Evolutionary conservation across 2,888 invertebrate species (phyloP).

Genomic region (Polydrusus tereticollis): DNA sequence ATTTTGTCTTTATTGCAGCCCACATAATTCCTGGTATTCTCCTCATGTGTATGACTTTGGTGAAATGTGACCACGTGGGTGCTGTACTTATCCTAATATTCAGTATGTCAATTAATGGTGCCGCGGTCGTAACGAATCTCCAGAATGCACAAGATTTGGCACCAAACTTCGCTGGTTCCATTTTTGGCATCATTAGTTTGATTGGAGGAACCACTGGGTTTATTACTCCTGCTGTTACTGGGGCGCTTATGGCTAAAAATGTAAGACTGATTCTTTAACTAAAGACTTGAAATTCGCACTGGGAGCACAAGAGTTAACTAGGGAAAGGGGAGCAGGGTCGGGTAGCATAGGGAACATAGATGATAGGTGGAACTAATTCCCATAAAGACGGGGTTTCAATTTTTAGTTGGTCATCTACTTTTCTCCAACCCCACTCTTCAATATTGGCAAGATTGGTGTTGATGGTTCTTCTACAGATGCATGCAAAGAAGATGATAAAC

Average conservation of each 20-base stretch:
- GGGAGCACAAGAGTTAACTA: too few relatives aligned
- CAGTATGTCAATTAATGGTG: slow-evolving; percentile 57
- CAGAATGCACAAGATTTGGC: slow-evolving; percentile 59
- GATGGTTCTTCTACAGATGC: too few relatives aligned
- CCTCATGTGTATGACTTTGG: slow-evolving; percentile 58
- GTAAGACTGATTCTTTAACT: too few relatives aligned
- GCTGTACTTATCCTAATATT: slow-evolving; percentile 55
- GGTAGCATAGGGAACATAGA: too few relatives aligned
- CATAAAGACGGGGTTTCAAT: too few relatives aligned
- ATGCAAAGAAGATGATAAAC: too few relatives aligned
- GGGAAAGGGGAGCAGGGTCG: too few relatives aligned
- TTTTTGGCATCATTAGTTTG: slow-evolving; percentile 58
- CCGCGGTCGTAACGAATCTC: slow-evolving; percentile 56
- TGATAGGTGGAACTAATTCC: too few relatives aligned
- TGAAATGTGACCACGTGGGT: slow-evolving; percentile 51
- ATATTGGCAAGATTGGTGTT: too few relatives aligned
- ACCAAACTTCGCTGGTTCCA: slow-evolving; percentile 58
- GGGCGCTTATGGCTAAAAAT: slow-evolving; percentile 50
- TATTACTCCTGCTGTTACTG: slow-evolving; percentile 55
- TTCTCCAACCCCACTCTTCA: too few relatives aligned
- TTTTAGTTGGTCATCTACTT: too few relatives aligned
- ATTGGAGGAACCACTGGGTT: slow-evolving; percentile 58
- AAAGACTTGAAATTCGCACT: too few relatives aligned
- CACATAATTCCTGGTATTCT: slow-evolving; percentile 71
- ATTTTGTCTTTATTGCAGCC: slow-evolving; percentile 62